phyloP scores from a whole-genome alignment of 2,113 vertebrate species.

The Lichenostomus cassidix region DNA sequence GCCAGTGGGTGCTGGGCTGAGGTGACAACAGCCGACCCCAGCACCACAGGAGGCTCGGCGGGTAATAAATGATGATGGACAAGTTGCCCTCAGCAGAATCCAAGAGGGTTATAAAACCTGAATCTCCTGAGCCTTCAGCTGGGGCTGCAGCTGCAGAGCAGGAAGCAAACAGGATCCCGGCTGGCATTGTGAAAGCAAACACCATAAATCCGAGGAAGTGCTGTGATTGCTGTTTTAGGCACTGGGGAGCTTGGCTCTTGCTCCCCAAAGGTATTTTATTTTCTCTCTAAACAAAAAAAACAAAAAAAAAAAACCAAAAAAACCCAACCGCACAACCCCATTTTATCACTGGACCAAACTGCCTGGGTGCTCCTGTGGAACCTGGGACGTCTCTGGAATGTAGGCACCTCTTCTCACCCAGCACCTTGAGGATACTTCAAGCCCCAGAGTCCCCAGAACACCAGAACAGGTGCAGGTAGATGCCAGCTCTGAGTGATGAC shows the following conservation, averaged over 20 bases:
- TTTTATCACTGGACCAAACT: background rate
- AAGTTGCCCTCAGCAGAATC: constrained; percentile 5
- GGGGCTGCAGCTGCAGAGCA: constrained; percentile 56
- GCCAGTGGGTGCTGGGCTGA: background rate
- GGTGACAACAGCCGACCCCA: background rate
- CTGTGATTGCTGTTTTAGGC: constrained; percentile 57
- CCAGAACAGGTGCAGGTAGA: too few species aligned
- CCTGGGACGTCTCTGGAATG: background rate
- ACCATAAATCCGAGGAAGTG: constrained; percentile 59
- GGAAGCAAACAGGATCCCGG: constrained; percentile 65
- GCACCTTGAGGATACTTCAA: background rate
- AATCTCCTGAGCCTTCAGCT: constrained; percentile 44
- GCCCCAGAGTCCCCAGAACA: background rate
- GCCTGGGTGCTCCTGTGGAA: background rate
- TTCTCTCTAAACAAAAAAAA: constrained; percentile 22
- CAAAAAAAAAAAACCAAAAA: background rate
- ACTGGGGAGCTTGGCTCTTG: constrained; percentile 39
- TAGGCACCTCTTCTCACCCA: background rate
- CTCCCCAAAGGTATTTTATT: constrained; percentile 32
- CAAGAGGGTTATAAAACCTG: constrained; percentile 55
- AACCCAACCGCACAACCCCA: background rate
- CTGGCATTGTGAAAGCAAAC: constrained; percentile 64
- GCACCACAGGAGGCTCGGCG: fast-evolving
- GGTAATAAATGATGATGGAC: background rate
- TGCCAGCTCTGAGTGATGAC: background rate